Conservation (phyloP, 2,113 vertebrate genomes). For the Cnemophilus loriae region DNA sequence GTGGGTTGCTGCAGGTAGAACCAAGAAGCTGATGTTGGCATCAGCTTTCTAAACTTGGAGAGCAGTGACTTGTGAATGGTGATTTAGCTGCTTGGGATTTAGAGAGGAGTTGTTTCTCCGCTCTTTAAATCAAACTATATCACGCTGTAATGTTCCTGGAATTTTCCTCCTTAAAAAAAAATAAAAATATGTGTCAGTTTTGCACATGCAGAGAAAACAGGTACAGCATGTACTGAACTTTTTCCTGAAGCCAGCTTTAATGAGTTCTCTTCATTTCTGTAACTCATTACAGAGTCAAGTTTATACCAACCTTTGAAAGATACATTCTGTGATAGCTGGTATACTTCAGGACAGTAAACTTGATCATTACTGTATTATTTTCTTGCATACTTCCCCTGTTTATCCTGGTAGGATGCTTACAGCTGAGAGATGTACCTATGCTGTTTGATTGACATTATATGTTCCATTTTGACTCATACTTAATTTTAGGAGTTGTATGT, state of each 20-base stretch:
- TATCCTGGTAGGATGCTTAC: slow-evolving; percentile 18
- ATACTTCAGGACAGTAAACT: neutral
- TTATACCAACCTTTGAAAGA: slow-evolving; percentile 12
- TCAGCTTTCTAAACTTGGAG: neutral
- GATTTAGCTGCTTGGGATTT: slow-evolving; percentile 30
- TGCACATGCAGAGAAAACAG: neutral
- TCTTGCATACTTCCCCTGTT: neutral
- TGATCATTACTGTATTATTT: neutral
- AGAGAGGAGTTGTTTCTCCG: neutral
- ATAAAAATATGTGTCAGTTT: neutral
- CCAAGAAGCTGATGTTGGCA: neutral
- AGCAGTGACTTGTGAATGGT: neutral
- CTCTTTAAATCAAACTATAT: neutral
- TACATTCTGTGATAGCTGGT: neutral
- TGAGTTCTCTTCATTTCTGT: neutral
- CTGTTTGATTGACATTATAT: slow-evolving; percentile 25
- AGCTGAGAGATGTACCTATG: neutral
- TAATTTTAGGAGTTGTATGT: slow-evolving; percentile 12
- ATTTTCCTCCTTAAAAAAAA: neutral
- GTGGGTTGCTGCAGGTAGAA: slow-evolving; percentile 10
- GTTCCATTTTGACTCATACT: slow-evolving; percentile 45
- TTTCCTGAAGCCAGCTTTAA: neutral
- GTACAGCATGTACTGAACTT: neutral
- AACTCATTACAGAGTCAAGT: slow-evolving; percentile 6
- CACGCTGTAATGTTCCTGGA: neutral